phyloP scores from a whole-genome alignment of 2,797 vertebrate species.

The Catamblyrhynchus diadema region DNA sequence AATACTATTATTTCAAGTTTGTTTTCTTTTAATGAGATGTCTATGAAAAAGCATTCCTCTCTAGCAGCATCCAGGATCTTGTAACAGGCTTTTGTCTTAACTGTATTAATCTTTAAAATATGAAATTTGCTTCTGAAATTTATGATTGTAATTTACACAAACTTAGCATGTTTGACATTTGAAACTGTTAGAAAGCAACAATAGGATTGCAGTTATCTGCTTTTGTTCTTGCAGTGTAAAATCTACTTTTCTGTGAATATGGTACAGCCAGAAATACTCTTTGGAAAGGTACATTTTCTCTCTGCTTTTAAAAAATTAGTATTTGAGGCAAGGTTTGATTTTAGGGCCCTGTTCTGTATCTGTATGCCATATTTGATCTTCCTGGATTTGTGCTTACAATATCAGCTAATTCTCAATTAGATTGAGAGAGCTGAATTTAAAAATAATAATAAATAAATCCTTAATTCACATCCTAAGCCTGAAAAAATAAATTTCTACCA shows the following conservation, averaged over 20 bases:
- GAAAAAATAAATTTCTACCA: background rate
- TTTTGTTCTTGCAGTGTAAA: background rate
- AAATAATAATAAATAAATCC: background rate
- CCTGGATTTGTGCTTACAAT: background rate
- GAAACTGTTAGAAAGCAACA: constrained; percentile 26
- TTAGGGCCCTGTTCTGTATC: background rate
- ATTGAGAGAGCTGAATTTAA: background rate
- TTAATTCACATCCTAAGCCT: background rate
- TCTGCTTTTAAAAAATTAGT: background rate
- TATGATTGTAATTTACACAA: constrained; percentile 27
- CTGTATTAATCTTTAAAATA: constrained; percentile 19
- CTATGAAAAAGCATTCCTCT: background rate
- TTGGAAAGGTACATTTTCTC: background rate
- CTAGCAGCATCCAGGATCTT: background rate
- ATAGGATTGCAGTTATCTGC: background rate
- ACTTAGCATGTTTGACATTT: background rate
- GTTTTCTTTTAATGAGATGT: background rate
- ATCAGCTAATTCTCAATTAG: background rate
- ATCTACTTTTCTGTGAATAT: background rate
- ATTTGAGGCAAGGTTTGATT: background rate
- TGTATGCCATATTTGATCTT: background rate
- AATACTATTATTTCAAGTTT: background rate
- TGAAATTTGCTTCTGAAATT: background rate
- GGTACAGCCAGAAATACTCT: background rate
- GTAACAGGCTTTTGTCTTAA: background rate